Base-by-base conservation (phyloP, 2,797 vertebrate genomes). In the Smutsia temminckii region DNA sequence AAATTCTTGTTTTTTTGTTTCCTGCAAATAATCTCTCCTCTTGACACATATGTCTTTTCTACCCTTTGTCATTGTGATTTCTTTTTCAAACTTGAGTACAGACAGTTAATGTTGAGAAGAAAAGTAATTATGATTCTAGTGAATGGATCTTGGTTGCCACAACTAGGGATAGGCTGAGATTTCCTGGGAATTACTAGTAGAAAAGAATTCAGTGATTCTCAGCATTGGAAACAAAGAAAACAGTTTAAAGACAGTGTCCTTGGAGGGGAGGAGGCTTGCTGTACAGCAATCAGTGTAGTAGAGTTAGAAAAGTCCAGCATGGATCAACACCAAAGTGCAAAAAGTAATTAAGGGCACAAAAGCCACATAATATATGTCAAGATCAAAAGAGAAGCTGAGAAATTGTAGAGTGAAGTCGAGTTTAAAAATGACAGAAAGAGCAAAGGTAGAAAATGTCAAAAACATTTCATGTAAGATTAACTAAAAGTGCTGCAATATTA, bases 371-470 rank as follows among this genome's bases (percentile, higher is more conserved):
- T 63, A n/a, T 49, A 81, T 9, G 85, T 93, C 77, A 86, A 40
- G 63, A 93, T 88, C 16, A 25, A 64, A 92, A 85, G 37, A 95
- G 85, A 92, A 69, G 49, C 83, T 49, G 71, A 85, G 85, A 91
- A 93, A 80, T 91, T 93, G 71, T 37, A 85, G 72, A 74, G 51
- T 74, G 49, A 80, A 77, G 85, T 85, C 93, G 81, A 93, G 80
- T 83, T 78, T 94, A 93, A 96, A 96, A 96, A 81, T 89, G 78
- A 72, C 59, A 93, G 69, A 55, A 88, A 93, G 90, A 96, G 61
- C 81, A 96, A 89, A 96, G 86, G 72, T 95, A 78, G 85, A 91
- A 94, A 88, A 83, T 68, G 86, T 85, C 61, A 74, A 79, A 85
- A 87, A 88, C 91, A 93, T 84, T 93, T 87, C 59, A 68, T 49